phyloP scores from a whole-genome alignment of 2,113 vertebrate species.

The Collichthys lucidus region DNA sequence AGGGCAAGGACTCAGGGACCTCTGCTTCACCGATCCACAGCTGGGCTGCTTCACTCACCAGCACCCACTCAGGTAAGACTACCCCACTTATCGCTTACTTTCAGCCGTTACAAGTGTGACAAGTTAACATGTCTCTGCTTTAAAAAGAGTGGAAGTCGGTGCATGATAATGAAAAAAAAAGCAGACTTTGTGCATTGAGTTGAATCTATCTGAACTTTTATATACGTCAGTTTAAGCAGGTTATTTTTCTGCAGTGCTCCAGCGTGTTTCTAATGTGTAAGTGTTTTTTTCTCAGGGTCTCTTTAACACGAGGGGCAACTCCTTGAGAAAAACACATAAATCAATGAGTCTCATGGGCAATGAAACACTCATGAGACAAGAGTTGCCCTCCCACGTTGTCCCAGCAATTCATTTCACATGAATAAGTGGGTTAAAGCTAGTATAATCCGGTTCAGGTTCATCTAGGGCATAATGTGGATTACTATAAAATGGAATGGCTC shows the following conservation, averaged over 20 bases:
- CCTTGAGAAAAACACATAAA: slow-evolving; percentile 25
- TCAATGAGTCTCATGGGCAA: slow-evolving; percentile 50
- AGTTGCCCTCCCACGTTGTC: slow-evolving; percentile 68
- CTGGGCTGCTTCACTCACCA: slow-evolving; percentile 65
- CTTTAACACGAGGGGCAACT: background rate
- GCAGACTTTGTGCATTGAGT: background rate
- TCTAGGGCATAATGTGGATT: slow-evolving; percentile 63
- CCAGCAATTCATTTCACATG: slow-evolving; percentile 75
- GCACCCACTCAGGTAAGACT: slow-evolving; percentile 72
- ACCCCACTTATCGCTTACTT: slow-evolving; percentile 22
- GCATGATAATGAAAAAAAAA: background rate
- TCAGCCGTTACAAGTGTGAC: slow-evolving; percentile 13
- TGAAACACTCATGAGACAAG: slow-evolving; percentile 38
- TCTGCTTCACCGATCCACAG: slow-evolving; percentile 47
- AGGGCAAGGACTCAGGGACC: slow-evolving; percentile 67
- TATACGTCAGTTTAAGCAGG: background rate
- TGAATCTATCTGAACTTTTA: background rate
- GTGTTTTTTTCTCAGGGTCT: background rate
- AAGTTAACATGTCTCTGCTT: background rate
- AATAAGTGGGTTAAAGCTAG: slow-evolving; percentile 60
- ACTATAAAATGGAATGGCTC: slow-evolving; percentile 52
- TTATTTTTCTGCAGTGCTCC: background rate
- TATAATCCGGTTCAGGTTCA: slow-evolving; percentile 58
- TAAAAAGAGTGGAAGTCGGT: background rate
- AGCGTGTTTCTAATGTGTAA: background rate